phyloP scores from a whole-genome alignment of 1,140 invertebrate species.

The Diabrotica undecimpunctata region DNA sequence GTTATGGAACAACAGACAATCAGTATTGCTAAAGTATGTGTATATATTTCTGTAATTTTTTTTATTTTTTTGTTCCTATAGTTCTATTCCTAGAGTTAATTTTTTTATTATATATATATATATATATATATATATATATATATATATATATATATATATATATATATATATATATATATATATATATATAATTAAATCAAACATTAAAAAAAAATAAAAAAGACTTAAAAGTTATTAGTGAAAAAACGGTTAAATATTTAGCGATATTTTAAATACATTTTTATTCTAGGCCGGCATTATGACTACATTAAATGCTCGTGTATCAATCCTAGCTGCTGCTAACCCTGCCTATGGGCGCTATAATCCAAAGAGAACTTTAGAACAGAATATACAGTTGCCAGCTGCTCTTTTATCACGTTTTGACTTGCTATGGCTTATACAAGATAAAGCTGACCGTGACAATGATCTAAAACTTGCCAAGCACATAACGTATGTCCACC shows the following conservation, averaged over 20 bases:
- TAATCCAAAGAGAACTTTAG: conserved; percentile 90
- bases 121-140: too few relatives aligned
- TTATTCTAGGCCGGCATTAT: conserved; percentile 85
- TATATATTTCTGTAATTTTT: too few relatives aligned
- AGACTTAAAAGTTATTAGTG: too few relatives aligned
- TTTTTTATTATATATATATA: too few relatives aligned
- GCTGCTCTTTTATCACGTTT: conserved; percentile 97
- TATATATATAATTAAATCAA: too few relatives aligned
- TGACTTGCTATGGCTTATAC: conserved; percentile 96
- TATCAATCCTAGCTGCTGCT: conserved; percentile 96
- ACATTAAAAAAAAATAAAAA: too few relatives aligned
- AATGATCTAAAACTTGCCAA: conserved; percentile 93
- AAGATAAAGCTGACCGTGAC: conserved; percentile 89
- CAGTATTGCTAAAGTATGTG: conserved; percentile 89
- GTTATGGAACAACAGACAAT: conserved; percentile 99
- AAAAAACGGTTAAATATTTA: too few relatives aligned
- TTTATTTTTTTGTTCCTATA: too few relatives aligned
- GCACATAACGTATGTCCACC: conserved; percentile 98
- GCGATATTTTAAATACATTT: too few relatives aligned
- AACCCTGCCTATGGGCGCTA: conserved; percentile 98
- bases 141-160: too few relatives aligned
- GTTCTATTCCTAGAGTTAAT: too few relatives aligned
- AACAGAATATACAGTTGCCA: conserved; percentile 97
- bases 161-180: too few relatives aligned
- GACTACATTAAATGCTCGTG: conserved; percentile 94